Base-by-base conservation (phyloP, 2,888 invertebrate genomes). In the Erpobdella octoculata region DNA sequence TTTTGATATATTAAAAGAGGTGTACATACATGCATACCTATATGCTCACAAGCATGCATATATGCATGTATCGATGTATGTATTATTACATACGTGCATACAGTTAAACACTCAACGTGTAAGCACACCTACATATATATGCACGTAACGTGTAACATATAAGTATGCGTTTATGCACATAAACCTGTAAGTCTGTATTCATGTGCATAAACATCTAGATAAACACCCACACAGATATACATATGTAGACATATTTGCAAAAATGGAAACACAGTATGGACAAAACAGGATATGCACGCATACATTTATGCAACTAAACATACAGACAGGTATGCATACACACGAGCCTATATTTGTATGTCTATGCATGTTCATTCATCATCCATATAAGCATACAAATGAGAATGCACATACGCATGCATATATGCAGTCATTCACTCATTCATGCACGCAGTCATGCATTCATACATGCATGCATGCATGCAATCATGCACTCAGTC, bases 151-250 rank as follows among this genome's bases (percentile, higher is more conserved):
- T 15, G 46, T 15, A 41, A 15, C 46, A 15, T 41, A 12, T 41
- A 41, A 41, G n/a, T 41, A 15, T 15, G 12, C n/a, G 12, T 41
- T 15, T n/a, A 41, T n/a, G 12, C n/a, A 12, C 12, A 15, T 15
- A 41, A 41, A 41, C n/a, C n/a, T 15, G n/a, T n/a, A 41, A 12
- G n/a, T 41, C 12, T n/a, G n/a, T n/a, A 41, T n/a, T 41, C 46
- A 41, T 41, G n/a, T 41, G n/a, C 46, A 41, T n/a, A 41, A 12
- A 41, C 46, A 41, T n/a, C 12, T n/a, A 41, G n/a, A 41, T 41
- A 41, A 12, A 41, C 46, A 41, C 46, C 31, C 41, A 71, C 2
- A 65, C 41, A 65, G n/a, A 65, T 21, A 71, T 3, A 28, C 41
- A 71, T 1, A 28, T 25, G 37, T 15, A 70, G 25, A 59, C 35